phyloP scores from a whole-genome alignment of 2,113 vertebrate species.

The Brachyhypopomus occidentalis region DNA sequence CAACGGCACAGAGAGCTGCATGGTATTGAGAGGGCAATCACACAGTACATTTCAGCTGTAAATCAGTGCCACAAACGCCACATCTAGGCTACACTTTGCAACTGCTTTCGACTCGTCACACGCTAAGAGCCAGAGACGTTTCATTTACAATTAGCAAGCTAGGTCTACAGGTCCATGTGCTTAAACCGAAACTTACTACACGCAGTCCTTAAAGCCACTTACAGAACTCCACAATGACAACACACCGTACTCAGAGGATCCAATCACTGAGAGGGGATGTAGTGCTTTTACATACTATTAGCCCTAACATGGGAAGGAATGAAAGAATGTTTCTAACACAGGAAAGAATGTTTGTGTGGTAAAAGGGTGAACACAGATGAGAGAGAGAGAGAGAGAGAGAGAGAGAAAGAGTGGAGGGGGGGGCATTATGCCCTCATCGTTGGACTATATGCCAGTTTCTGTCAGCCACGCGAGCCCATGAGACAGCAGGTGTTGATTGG shows the following conservation, averaged over 20 bases:
- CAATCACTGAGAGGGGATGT: too few relatives aligned
- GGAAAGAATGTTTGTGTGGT: neutral
- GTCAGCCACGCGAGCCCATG: conserved; percentile 50
- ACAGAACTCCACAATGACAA: too few relatives aligned
- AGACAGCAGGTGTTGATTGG: conserved; percentile 74
- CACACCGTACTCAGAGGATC: too few relatives aligned
- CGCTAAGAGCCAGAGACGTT: neutral
- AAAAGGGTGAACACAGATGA: neutral
- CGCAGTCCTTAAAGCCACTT: too few relatives aligned
- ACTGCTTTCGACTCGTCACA: neutral
- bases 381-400: neutral
- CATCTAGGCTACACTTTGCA: neutral
- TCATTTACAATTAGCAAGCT: neutral
- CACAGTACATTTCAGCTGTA: neutral
- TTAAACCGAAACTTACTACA: too few relatives aligned
- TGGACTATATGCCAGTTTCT: conserved; percentile 46
- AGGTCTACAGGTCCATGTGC: too few relatives aligned
- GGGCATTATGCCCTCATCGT: conserved; percentile 27
- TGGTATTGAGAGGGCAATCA: neutral
- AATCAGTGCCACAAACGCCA: neutral
- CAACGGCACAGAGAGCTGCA: neutral
- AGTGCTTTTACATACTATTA: too few relatives aligned
- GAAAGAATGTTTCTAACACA: too few relatives aligned
- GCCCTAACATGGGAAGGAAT: too few relatives aligned
- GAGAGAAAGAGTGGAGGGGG: conserved; percentile 1